Conservation (phyloP, 2,888 invertebrate genomes). For the Caenorhabditis sp. region DNA sequence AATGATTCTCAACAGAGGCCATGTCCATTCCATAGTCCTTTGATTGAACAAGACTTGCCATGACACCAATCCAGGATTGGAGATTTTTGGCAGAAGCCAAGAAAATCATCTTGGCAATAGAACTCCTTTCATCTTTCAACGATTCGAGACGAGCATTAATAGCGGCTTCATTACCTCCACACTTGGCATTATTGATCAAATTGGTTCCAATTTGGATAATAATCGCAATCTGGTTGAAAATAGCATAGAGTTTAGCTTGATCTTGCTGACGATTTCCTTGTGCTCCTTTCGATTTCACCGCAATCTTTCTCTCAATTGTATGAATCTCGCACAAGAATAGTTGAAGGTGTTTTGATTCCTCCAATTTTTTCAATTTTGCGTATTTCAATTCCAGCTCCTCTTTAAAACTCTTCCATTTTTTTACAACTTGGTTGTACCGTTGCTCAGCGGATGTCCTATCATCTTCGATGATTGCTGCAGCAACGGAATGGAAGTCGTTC, state of each 20-base stretch:
- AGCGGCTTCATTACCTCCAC: conserved; percentile 96
- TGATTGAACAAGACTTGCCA: conserved; percentile 73
- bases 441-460: conserved; percentile 84
- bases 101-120: conserved; percentile 95
- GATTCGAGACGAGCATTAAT: conserved; percentile 78
- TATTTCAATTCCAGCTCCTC: conserved; percentile 96
- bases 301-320: conserved; percentile 99
- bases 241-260: conserved; percentile 95
- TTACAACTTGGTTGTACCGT: conserved; percentile 89
- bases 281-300: conserved; percentile 90
- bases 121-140: conserved; percentile 80
- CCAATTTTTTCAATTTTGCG: conserved; percentile 89
- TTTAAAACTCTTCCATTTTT: conserved; percentile 83
- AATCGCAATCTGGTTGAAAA: conserved; percentile 94
- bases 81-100: conserved; percentile 99
- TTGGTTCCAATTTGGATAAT: conserved; percentile 78
- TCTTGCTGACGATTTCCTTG: conserved; percentile 96
- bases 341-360: conserved; percentile 87
- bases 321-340: conserved; percentile 97
- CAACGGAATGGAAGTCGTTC: conserved; percentile 86
- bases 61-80: conserved; percentile 99
- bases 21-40: conserved; percentile 77
- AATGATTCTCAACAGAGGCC: conserved; percentile 95
- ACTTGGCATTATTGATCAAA: conserved; percentile 79
- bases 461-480: conserved; percentile 90